phyloP scores from a whole-genome alignment of 2,888 invertebrate genomes.

The Rhamnusium bicolor region DNA sequence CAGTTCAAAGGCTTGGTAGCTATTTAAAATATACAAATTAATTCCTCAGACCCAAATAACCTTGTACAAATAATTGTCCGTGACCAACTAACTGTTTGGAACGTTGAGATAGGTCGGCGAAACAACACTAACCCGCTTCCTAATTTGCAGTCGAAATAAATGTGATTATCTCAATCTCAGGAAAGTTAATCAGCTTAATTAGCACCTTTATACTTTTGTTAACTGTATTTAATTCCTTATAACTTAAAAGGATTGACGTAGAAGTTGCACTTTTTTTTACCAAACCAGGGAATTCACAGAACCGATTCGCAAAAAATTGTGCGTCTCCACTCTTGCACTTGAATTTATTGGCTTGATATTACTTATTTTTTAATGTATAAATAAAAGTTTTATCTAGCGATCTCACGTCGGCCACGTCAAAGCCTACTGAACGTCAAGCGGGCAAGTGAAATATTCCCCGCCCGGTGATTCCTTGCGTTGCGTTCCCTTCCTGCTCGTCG shows the following conservation, averaged over 20 bases:
- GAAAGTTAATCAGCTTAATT: conserved; percentile 6
- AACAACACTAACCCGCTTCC: conserved; percentile 54
- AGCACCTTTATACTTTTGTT: background rate
- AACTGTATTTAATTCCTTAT: background rate
- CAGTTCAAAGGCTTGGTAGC: conserved; percentile 9
- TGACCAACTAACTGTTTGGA: conserved; percentile 69
- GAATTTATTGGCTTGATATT: background rate
- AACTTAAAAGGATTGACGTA: background rate
- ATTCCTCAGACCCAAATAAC: conserved; percentile 51
- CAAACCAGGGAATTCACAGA: background rate
- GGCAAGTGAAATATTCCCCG: conserved; percentile 55
- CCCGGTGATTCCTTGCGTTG: conserved; percentile 61
- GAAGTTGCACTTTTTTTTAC: background rate
- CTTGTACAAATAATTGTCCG: conserved; percentile 61
- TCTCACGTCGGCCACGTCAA: conserved; percentile 39
- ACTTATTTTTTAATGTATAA: background rate
- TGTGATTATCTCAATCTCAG: conserved; percentile 1
- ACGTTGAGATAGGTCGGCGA: conserved; percentile 68
- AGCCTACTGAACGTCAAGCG: conserved; percentile 59
- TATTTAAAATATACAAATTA: conserved; percentile 30
- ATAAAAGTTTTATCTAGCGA: background rate
- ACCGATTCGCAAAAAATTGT: background rate
- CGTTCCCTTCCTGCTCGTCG: conserved; percentile 58
- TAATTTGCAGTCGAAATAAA: conserved; percentile 34
- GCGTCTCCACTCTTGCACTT: background rate